Evolutionary conservation across 2,113 vertebrate genomes (phyloP).

Genomic region (Benitochromis conjunctus): DNA sequence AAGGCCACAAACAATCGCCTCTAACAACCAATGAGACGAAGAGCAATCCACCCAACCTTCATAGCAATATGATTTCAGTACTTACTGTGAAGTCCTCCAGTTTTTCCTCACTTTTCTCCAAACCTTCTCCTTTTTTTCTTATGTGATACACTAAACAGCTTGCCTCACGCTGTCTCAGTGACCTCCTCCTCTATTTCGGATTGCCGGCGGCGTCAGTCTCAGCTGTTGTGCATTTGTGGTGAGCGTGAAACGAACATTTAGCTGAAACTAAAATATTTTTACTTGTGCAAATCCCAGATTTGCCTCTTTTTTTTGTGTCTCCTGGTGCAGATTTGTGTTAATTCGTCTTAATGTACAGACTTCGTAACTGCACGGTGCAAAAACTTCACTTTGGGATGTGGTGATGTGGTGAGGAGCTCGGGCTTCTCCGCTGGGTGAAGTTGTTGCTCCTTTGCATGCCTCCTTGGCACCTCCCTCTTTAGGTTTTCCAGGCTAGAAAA

Average conservation of each 20-base stretch:
- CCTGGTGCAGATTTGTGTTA: background rate
- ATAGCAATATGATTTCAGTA: background rate
- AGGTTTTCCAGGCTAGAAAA: background rate
- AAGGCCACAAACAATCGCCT: background rate
- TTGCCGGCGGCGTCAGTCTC: background rate
- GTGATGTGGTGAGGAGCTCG: background rate
- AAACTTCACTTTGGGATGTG: background rate
- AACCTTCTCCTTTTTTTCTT: background rate
- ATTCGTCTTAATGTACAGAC: background rate
- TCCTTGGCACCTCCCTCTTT: background rate
- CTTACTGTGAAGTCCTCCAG: background rate
- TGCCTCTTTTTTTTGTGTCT: background rate
- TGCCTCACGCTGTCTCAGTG: background rate
- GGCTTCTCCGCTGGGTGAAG: background rate
- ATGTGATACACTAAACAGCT: background rate
- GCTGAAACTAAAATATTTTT: background rate
- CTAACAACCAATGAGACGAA: background rate
- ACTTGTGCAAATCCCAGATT: background rate
- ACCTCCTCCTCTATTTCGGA: background rate
- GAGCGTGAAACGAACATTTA: background rate
- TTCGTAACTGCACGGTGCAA: background rate
- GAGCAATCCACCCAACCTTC: background rate
- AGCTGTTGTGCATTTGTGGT: background rate
- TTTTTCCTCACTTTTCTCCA: background rate
- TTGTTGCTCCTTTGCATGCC: background rate